A percentile compares a stretch with the other conserved stretches of the same genome.
Evolutionary conservation across 2,113 vertebrate species (phyloP).

Genomic region (Pao palembangensis): DNA sequence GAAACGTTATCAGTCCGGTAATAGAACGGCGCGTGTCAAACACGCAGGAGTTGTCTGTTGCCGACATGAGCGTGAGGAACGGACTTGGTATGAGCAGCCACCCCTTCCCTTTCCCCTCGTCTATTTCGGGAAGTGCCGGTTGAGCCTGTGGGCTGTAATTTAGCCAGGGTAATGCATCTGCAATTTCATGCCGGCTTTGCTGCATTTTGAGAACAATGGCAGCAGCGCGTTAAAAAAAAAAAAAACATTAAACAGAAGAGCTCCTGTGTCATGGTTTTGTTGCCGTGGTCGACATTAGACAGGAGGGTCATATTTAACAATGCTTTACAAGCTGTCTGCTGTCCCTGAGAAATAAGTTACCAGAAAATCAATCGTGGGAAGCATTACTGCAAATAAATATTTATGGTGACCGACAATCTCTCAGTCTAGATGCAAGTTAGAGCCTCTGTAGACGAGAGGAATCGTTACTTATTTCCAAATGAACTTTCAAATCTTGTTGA

Average conservation of each 20-base stretch:
- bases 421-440: not conserved
- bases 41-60: conserved; percentile 41
- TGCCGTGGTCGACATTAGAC: conserved; percentile 17
- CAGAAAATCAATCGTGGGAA: conserved; percentile 54
- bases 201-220: conserved; percentile 51
- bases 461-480: conserved; percentile 49
- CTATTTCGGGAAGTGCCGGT: conserved; percentile 50
- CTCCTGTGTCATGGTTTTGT: conserved; percentile 38
- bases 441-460: conserved; percentile 22
- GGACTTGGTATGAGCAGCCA: conserved; percentile 38
- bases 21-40: conserved; percentile 69
- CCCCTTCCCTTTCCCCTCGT: conserved; percentile 25
- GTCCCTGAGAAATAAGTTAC: conserved; percentile 36
- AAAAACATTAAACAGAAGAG: conserved; percentile 24
- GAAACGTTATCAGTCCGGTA: conserved; percentile 72
- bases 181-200: conserved; percentile 51
- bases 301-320: conserved; percentile 38
- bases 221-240: conserved; percentile 36
- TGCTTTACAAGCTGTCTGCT: conserved; percentile 29
- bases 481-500: conserved; percentile 32
- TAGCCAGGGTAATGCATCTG: conserved; percentile 43
- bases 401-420: conserved; percentile 38
- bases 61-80: conserved; percentile 54
- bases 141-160: conserved; percentile 47
- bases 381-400: conserved; percentile 53